Base-by-base conservation (phyloP, 2,113 vertebrate genomes). In the Strix aluco region DNA sequence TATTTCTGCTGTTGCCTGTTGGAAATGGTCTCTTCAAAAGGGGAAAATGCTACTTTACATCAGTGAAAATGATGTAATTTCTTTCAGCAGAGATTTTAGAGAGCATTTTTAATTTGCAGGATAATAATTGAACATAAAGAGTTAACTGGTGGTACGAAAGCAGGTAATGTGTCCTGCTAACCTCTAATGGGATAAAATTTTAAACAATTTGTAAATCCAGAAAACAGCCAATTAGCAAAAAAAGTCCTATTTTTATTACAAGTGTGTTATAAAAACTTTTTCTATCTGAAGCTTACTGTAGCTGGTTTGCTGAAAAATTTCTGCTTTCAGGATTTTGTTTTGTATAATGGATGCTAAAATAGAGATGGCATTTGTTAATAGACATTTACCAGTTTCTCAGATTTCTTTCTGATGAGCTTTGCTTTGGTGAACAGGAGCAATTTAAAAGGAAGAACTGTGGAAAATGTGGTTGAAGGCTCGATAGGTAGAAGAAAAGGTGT, bases 301-400 rank as follows among this genome's bases (percentile, higher is more conserved):
- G 47, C 29, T 81, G 25, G 14, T 80, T 36, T 59, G 38, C 20
- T 86, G 79, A 54, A 71, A 38, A 82, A 15, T 46, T 46, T 4
- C 17, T 47, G 20, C 20, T 66, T 74, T 83, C 9, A 29, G 13
- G n/a, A 22, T 66, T 2, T 11, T 7, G 6, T 81, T 55, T 83
- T 2, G 0, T 49, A 2, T 22, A 52, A 19, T 29, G 27, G 13
- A 25, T 74, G 15, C 25, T 46, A 3, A 46, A 46, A 18, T 46
- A 46, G 46, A 47, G 46, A 47, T 74, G 47, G 13, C 6, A 15
- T 71, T 90, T 52, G 7, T 82, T 90, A 34, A 44, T 70, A 71
- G 62, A 26, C 5, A 4, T 55, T n/a, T 69, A 47, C 0, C 0
- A 3, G 6, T 73, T 88, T 51, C 30, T 79, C 3, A 3, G 4